A percentile compares a stretch with the other conserved stretches of the same genome.
Evolutionary conservation across 2,888 invertebrate genomes (phyloP).

Genomic region (Asteroscopus sphinx): DNA sequence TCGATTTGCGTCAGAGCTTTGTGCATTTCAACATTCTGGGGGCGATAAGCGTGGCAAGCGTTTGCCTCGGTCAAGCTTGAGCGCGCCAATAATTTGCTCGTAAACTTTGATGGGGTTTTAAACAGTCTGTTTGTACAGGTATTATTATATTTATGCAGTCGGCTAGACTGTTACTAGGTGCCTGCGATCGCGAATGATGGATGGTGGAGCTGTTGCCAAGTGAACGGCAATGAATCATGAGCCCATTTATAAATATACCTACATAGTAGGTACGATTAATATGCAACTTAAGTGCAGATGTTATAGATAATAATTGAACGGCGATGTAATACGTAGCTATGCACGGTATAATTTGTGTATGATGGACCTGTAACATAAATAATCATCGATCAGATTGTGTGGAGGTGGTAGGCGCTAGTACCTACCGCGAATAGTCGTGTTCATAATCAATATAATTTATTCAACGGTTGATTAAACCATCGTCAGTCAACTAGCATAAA

Average conservation of each 20-base stretch:
- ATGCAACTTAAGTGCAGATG: conserved; percentile 46
- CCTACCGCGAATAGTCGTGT: conserved; percentile 34
- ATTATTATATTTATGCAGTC: conserved; percentile 51
- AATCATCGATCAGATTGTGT: conserved; percentile 28
- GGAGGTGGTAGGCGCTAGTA: conserved; percentile 3
- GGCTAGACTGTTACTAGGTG: conserved; percentile 59
- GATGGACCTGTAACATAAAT: conserved; percentile 29
- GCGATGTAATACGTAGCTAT: conserved; percentile 22
- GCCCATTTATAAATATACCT: conserved; percentile 38
- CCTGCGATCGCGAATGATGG: conserved; percentile 57
- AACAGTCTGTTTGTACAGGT: conserved; percentile 53
- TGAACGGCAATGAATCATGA: conserved; percentile 54
- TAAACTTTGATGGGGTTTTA: conserved; percentile 68
- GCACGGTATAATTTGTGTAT: conserved; percentile 28
- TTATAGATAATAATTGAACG: conserved; percentile 44
- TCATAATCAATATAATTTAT: conserved; percentile 43
- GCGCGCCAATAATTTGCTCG: conserved; percentile 67
- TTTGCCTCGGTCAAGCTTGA: conserved; percentile 62
- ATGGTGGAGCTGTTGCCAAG: conserved; percentile 56
- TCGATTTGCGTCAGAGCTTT: conserved; percentile 57
- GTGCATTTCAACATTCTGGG: conserved; percentile 47
- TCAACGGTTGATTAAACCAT: conserved; percentile 44
- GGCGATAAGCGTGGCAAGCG: conserved; percentile 39
- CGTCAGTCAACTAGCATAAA: conserved; percentile 28
- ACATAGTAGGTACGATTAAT: conserved; percentile 41